phyloP scores from a whole-genome alignment of 1,140 invertebrate species.

The Pseudomyrmex dendroicus region DNA sequence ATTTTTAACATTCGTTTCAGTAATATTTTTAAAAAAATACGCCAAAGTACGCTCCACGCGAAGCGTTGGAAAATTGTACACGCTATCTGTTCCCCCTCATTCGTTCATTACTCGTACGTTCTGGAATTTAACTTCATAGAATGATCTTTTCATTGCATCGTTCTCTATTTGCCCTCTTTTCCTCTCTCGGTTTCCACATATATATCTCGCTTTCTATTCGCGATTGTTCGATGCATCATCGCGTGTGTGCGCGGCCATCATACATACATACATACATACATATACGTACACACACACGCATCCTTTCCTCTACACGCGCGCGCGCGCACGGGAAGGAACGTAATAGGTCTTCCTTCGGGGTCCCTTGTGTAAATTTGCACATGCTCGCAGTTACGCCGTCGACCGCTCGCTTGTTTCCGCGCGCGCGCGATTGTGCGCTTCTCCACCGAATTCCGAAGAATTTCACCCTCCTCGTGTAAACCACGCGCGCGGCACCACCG shows the following conservation, averaged over 20 bases:
- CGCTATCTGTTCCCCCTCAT: slow-evolving; percentile 5
- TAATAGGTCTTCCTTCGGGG: slow-evolving; percentile 72
- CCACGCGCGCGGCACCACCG: neutral
- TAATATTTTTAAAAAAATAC: too few species aligned
- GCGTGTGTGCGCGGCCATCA: neutral
- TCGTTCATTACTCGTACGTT: slow-evolving; percentile 18
- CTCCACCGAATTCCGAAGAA: slow-evolving; percentile 54
- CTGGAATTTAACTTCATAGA: slow-evolving; percentile 10
- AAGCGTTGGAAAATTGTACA: slow-evolving; percentile 17
- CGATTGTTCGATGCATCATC: slow-evolving; percentile 9
- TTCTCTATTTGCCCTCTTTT: neutral
- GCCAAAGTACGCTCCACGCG: neutral
- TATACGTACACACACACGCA: neutral
- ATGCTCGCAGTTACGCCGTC: slow-evolving; percentile 65
- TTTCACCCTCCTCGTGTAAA: neutral
- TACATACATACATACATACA: neutral
- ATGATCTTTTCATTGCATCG: slow-evolving; percentile 33
- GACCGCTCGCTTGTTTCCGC: slow-evolving; percentile 48
- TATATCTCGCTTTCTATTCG: slow-evolving; percentile 6
- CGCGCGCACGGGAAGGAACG: slow-evolving; percentile 54
- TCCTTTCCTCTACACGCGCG: neutral
- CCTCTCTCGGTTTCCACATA: neutral
- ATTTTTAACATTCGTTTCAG: too few species aligned
- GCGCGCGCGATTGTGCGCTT: slow-evolving; percentile 41
- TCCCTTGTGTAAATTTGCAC: slow-evolving; percentile 74